phyloP scores from a whole-genome alignment of 2,113 vertebrate genomes.

The Centrocercus urophasianus region DNA sequence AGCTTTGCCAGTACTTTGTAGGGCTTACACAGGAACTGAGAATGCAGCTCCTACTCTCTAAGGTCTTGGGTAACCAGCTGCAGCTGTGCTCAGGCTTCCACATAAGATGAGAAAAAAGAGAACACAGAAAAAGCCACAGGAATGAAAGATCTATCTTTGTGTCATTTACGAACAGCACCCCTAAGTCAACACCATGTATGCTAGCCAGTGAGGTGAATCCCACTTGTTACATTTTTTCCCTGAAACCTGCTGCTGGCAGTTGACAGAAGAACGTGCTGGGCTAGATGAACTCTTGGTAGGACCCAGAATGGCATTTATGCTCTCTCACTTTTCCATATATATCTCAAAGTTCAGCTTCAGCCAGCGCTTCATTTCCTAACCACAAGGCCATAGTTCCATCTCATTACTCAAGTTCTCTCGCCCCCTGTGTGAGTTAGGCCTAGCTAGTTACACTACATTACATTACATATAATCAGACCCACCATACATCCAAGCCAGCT shows the following conservation, averaged over 20 bases:
- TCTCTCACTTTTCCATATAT: background rate
- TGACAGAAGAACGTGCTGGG: background rate
- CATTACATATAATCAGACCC: background rate
- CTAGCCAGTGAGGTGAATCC: background rate
- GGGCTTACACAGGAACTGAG: background rate
- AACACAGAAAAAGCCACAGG: background rate
- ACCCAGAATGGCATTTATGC: background rate
- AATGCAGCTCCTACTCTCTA: background rate
- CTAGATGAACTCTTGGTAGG: background rate
- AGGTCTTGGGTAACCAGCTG: background rate
- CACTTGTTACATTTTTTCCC: background rate
- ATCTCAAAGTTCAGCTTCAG: background rate
- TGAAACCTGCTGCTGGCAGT: background rate
- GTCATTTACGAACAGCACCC: background rate
- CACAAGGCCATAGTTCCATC: background rate
- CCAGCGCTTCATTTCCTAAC: background rate
- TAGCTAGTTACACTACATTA: background rate
- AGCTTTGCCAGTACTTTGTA: background rate
- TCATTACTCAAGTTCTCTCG: background rate
- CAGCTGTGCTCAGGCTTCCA: background rate
- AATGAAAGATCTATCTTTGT: background rate
- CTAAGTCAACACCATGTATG: fast-evolving
- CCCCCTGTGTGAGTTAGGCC: background rate
- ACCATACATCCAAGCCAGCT: background rate
- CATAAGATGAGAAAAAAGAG: background rate